phyloP scores from a whole-genome alignment of 2,113 vertebrate genomes.

The Hydrochoerus hydrochaeris region DNA sequence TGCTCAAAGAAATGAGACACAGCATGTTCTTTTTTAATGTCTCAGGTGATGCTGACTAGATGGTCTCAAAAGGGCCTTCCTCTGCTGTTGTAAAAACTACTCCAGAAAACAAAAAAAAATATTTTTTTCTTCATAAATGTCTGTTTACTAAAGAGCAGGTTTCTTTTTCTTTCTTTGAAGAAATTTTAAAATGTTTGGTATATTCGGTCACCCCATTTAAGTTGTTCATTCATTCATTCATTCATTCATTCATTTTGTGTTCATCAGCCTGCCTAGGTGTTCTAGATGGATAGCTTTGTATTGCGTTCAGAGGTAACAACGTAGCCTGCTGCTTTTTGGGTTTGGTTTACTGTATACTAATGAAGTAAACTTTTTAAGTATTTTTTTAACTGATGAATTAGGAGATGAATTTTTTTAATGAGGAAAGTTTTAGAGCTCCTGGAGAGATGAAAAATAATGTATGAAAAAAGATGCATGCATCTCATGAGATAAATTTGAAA shows the following conservation, averaged over 20 bases:
- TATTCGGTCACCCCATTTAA: background rate
- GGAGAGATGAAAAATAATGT: slow-evolving; percentile 47
- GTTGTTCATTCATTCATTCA: background rate
- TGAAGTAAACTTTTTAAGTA: slow-evolving; percentile 12
- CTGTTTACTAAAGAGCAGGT: background rate
- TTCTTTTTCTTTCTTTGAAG: background rate
- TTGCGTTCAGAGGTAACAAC: background rate
- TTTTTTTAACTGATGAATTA: slow-evolving; percentile 35
- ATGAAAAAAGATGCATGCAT: background rate
- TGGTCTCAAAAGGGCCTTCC: background rate
- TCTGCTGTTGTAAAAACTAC: slow-evolving; percentile 46
- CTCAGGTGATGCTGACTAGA: background rate
- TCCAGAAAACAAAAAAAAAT: background rate
- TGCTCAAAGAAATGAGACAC: background rate
- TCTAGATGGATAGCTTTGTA: background rate
- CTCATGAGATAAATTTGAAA: slow-evolving; percentile 30
- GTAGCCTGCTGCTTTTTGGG: background rate
- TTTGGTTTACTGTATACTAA: background rate
- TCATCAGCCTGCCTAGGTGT: slow-evolving; percentile 24
- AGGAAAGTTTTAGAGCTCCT: slow-evolving; percentile 21
- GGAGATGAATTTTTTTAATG: background rate
- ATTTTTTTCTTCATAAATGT: slow-evolving; percentile 26
- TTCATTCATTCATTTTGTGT: background rate
- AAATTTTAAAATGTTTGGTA: slow-evolving; percentile 19
- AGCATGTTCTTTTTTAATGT: background rate